Conservation (phyloP, 1,140 invertebrate species). For the Microvelia longipes region DNA sequence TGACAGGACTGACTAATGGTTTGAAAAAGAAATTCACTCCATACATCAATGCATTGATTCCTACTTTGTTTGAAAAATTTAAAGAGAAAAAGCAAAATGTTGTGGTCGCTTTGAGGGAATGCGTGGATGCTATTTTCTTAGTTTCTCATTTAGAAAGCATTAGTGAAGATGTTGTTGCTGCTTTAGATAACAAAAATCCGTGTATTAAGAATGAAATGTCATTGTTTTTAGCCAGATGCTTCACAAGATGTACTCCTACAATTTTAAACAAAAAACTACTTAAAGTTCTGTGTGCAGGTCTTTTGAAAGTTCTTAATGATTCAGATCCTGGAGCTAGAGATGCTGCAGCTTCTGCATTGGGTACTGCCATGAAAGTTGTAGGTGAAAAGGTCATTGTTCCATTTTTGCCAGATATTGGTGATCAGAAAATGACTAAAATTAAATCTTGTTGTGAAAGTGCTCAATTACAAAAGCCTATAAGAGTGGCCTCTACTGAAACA, state of each 20-base stretch:
- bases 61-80: constrained; percentile 82
- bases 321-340: constrained; percentile 70
- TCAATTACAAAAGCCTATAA: background rate
- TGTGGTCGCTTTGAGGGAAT: constrained; percentile 67
- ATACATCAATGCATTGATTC: constrained; percentile 65
- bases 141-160: constrained; percentile 71
- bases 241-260: constrained; percentile 60
- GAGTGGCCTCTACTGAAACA: background rate
- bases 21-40: constrained; percentile 74
- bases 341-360: constrained; percentile 72
- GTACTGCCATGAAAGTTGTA: constrained; percentile 85
- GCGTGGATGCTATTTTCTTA: constrained; percentile 78
- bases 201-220: constrained; percentile 84
- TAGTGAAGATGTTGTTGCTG: constrained; percentile 65
- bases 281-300: constrained; percentile 61
- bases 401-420: constrained; percentile 66
- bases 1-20: constrained; percentile 67
- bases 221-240: constrained; percentile 68
- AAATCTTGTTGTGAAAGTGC: background rate
- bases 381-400: constrained; percentile 79
- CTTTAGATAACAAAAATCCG: constrained; percentile 89
- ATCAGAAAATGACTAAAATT: background rate
- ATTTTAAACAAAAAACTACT: constrained; percentile 83
- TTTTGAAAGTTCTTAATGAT: constrained; percentile 28
- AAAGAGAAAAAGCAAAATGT: constrained; percentile 94